These are phyloP conservation scores for Phoenicopterus ruber DNA, from an alignment of 2,113 vertebrate genomes.

Conservation along the genomic window DNA sequence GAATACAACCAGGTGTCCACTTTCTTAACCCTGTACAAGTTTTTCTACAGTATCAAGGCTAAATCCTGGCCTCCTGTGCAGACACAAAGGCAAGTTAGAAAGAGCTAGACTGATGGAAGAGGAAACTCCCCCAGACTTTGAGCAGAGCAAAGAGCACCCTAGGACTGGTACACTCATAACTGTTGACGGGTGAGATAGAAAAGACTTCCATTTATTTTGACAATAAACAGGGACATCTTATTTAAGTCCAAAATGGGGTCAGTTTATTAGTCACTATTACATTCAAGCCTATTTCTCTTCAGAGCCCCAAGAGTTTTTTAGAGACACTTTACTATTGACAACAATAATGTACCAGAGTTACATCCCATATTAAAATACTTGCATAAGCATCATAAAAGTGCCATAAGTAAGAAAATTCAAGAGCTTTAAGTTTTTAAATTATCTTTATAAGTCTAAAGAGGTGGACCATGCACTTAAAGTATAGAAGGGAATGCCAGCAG, in stretches of 20 bases:
- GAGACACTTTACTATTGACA: not conserved
- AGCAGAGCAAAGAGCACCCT: not conserved
- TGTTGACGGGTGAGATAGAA: not conserved
- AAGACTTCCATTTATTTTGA: not conserved
- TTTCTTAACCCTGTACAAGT: not conserved
- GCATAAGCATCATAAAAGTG: not conserved
- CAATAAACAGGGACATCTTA: not conserved
- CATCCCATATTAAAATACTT: not conserved
- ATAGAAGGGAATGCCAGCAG: not conserved
- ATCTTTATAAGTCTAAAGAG: not conserved
- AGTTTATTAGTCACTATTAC: not conserved
- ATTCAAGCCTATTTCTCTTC: not conserved
- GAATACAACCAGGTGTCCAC: not conserved
- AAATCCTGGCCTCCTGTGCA: not conserved
- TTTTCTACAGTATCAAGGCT: not conserved
- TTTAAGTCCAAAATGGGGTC: not conserved
- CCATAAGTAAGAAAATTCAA: not conserved
- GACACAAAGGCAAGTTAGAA: not conserved
- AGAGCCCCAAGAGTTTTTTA: not conserved
- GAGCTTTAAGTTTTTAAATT: not conserved
- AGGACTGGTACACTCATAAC: not conserved
- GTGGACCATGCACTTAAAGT: not conserved
- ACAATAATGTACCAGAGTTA: not conserved
- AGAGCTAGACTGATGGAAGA: not conserved
- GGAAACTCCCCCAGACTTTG: not conserved